Conservation (phyloP, 2,888 invertebrate species). For the Trichopoda pennipes region DNA sequence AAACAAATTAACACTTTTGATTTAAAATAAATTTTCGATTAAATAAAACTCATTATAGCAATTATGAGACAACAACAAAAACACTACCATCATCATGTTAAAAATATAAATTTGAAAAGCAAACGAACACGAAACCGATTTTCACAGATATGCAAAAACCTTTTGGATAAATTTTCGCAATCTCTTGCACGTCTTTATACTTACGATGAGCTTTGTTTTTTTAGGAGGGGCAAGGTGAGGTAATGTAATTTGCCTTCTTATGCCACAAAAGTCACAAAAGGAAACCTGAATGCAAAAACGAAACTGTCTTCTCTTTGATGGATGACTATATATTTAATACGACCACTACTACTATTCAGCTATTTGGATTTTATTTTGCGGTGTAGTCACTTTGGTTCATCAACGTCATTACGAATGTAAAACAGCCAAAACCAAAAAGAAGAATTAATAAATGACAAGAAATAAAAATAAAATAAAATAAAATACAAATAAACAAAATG, state of each 20-base stretch:
- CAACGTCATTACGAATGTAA: conserved; percentile 53
- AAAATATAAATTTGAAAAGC: conserved; percentile 15
- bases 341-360: conserved; percentile 18
- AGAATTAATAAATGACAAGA: conserved; percentile 29
- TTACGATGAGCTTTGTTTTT: background rate
- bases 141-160: conserved; percentile 32
- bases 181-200: background rate
- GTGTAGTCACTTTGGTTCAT: conserved; percentile 54
- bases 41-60: conserved; percentile 40
- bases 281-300: conserved; percentile 19
- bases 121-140: conserved; percentile 47
- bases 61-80: conserved; percentile 10
- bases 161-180: conserved; percentile 39
- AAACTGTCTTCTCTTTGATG: conserved; percentile 48
- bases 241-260: conserved; percentile 24
- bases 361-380: conserved; percentile 41
- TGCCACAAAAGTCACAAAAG: conserved; percentile 15
- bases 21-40: conserved; percentile 11
- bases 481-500: conserved; percentile 25
- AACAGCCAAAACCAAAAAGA: conserved; percentile 18
- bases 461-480: conserved; percentile 20
- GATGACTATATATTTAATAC: conserved; percentile 44
- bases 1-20: conserved; percentile 29
- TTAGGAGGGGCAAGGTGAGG: background rate
- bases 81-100: background rate